These are phyloP conservation scores for Caenorhabditis tropicalis DNA, from an alignment of 1,140 invertebrate genomes.

Conservation along the genomic window DNA sequence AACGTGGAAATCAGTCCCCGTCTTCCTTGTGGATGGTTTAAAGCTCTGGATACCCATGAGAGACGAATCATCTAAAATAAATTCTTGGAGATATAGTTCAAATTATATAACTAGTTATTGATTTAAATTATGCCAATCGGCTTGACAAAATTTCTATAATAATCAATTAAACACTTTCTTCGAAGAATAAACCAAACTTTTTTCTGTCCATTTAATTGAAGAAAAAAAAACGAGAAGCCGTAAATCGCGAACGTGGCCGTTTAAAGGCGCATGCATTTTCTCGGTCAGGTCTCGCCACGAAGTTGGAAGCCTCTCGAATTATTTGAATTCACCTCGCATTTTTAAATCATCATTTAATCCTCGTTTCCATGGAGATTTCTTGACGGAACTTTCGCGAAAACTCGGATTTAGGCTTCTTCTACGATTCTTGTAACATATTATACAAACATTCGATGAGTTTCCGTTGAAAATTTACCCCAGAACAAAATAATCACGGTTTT, in stretches of 20 bases:
- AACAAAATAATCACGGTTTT: too few species aligned
- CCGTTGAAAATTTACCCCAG: too few species aligned
- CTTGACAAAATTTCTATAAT: too few species aligned
- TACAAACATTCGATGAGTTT: too few species aligned
- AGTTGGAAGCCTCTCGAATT: constrained; percentile 16
- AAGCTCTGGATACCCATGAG: constrained; percentile 30
- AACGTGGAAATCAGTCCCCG: constrained; percentile 33
- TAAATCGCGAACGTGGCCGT: neutral
- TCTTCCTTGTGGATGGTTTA: constrained; percentile 43
- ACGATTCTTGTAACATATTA: neutral
- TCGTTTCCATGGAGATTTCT: constrained; percentile 18
- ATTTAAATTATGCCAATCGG: too few species aligned
- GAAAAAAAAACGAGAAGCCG: neutral
- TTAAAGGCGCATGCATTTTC: constrained; percentile 21
- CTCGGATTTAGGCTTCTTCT: neutral
- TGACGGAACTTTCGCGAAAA: neutral
- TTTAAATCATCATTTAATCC: neutral
- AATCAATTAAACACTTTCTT: too few species aligned
- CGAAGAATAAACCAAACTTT: too few species aligned
- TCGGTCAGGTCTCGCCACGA: neutral
- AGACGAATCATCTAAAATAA: constrained; percentile 9
- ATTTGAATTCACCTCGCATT: neutral
- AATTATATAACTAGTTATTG: too few species aligned
- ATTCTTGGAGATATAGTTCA: too few species aligned
- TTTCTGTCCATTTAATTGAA: too few species aligned